These are phyloP conservation scores for Ophonus ardosiacus DNA, from an alignment of 2,888 invertebrate genomes.

Conservation along the genomic window DNA sequence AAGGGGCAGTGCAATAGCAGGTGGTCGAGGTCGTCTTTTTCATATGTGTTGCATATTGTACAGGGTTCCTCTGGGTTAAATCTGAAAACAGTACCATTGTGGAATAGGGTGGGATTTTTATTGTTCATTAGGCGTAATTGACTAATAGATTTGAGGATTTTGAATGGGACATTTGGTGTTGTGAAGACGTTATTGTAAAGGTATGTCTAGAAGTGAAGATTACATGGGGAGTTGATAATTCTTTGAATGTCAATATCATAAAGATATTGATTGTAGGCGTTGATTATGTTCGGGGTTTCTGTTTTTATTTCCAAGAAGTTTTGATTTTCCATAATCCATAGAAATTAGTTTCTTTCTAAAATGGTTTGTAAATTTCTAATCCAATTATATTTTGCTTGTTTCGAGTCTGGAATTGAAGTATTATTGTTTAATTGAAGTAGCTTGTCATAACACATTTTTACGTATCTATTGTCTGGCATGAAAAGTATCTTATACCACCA, in stretches of 20 bases:
- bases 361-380: neutral
- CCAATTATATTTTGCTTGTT: neutral
- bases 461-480: neutral
- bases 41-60: no score
- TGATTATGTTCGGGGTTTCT: neutral
- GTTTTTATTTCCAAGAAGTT: neutral
- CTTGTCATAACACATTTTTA: neutral
- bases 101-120: no score
- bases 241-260: neutral
- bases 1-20: no score
- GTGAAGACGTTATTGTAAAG: no score
- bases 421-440: neutral
- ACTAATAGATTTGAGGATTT: no score
- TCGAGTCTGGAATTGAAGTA: neutral
- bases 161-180: no score
- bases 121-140: no score
- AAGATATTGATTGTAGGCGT: slow-evolving; percentile 1
- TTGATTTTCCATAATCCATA: neutral
- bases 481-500: neutral
- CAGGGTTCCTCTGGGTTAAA: no score
- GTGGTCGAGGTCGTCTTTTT: no score
- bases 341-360: neutral
- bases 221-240: neutral
- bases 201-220: no score
- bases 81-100: no score